Evolutionary conservation across 2,888 invertebrate species (phyloP).

Genomic region (Mantis religiosa): DNA sequence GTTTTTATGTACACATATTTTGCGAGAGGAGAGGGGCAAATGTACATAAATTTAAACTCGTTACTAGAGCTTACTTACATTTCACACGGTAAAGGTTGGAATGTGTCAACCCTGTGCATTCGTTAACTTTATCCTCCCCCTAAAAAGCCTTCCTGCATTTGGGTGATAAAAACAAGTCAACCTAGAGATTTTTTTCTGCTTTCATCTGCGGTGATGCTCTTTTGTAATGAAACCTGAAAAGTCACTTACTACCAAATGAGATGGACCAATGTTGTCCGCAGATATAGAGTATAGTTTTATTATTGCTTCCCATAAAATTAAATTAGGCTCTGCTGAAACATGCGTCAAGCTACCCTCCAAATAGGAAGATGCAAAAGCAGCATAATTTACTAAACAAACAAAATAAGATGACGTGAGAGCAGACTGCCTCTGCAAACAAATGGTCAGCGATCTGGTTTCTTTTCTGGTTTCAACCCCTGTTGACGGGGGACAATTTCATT

Average conservation of each 20-base stretch:
- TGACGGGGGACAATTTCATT: no score
- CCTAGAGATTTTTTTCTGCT: neutral
- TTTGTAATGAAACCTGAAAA: neutral
- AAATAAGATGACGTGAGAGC: no score
- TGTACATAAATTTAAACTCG: neutral
- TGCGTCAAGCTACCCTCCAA: no score
- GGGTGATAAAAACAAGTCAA: neutral
- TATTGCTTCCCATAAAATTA: neutral
- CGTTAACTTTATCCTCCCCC: neutral
- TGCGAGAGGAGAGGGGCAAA: neutral
- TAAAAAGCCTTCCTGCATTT: neutral
- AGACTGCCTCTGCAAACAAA: no score
- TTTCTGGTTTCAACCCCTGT: no score
- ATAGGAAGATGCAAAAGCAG: no score
- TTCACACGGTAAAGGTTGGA: neutral
- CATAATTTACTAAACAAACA: no score
- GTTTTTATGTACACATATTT: conserved; percentile 6
- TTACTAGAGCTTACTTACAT: neutral
- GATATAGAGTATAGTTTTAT: neutral
- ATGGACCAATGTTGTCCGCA: neutral
- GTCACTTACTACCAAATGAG: neutral
- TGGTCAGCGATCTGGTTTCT: no score
- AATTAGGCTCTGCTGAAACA: neutral
- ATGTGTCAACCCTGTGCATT: neutral
- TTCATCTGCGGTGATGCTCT: neutral